Conservation (phyloP, 2,888 invertebrate species). For the Thymelicus acteon region DNA sequence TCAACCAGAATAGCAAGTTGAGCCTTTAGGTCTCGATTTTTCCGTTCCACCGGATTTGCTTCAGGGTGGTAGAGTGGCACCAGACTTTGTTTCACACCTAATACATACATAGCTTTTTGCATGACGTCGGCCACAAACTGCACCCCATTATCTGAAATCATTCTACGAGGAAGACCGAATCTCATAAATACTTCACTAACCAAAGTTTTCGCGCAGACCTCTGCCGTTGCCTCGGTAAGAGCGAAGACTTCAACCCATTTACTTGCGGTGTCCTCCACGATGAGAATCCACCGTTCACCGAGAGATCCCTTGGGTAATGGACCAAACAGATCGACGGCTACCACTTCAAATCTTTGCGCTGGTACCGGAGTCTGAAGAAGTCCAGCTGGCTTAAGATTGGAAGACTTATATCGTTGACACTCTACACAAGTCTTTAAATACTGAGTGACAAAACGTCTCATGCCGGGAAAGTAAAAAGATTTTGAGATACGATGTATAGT, state of each 20-base stretch:
- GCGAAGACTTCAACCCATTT: slow-evolving; percentile 42
- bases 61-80: slow-evolving; percentile 55
- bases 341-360: slow-evolving; percentile 40
- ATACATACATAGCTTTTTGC: no score
- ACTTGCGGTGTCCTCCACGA: slow-evolving; percentile 41
- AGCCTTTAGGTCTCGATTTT: slow-evolving; percentile 31
- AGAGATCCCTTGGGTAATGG: slow-evolving; percentile 37
- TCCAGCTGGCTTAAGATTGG: slow-evolving; percentile 42
- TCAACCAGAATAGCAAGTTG: no score
- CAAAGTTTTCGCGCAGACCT: slow-evolving; percentile 33
- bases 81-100: slow-evolving; percentile 41
- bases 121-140: slow-evolving; percentile 47
- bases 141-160: slow-evolving; percentile 45
- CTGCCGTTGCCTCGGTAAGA: slow-evolving; percentile 37
- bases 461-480: slow-evolving; percentile 30
- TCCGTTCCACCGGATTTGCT: slow-evolving; percentile 53
- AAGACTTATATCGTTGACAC: slow-evolving; percentile 42
- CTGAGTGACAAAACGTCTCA: slow-evolving; percentile 21
- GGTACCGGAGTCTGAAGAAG: slow-evolving; percentile 37
- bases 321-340: slow-evolving; percentile 43
- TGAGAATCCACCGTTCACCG: slow-evolving; percentile 39
- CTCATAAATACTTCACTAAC: slow-evolving; percentile 43
- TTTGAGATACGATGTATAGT: slow-evolving; percentile 38
- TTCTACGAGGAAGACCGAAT: slow-evolving; percentile 43
- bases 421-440: slow-evolving; percentile 38